phyloP scores from a whole-genome alignment of 1,140 invertebrate species.

The Polypedilum vanderplanki region DNA sequence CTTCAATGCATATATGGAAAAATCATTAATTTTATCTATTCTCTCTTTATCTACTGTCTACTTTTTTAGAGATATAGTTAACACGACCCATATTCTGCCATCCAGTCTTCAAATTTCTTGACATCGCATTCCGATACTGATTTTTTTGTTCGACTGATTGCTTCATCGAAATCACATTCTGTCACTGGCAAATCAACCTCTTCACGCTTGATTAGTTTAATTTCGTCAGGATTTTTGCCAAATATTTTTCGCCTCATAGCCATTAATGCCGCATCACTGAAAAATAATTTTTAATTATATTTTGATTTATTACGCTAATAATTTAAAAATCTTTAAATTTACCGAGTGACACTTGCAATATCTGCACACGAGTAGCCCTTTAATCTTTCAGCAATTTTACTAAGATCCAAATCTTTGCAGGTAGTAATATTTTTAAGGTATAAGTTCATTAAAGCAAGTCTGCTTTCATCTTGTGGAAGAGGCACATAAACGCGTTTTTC shows the following conservation, averaged over 20 bases:
- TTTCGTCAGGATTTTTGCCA: slow-evolving; percentile 87
- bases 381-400: slow-evolving; percentile 69
- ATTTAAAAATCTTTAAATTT: slow-evolving; percentile 41
- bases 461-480: slow-evolving; percentile 81
- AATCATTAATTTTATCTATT: background rate
- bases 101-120: slow-evolving; percentile 93
- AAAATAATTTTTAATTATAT: slow-evolving; percentile 31
- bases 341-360: slow-evolving; percentile 96
- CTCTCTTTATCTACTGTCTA: background rate
- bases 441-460: slow-evolving; percentile 80
- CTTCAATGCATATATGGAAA: too few relatives aligned
- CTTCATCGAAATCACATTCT: slow-evolving; percentile 78
- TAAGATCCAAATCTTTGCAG: slow-evolving; percentile 69
- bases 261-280: slow-evolving; percentile 97
- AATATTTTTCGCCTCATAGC: slow-evolving; percentile 90
- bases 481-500: slow-evolving; percentile 99
- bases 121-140: slow-evolving; percentile 89
- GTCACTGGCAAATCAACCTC: slow-evolving; percentile 91
- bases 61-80: slow-evolving; percentile 36
- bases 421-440: slow-evolving; percentile 87
- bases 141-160: slow-evolving; percentile 86
- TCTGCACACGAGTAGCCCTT: slow-evolving; percentile 96
- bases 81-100: slow-evolving; percentile 88
- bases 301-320: background rate
- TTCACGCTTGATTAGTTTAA: slow-evolving; percentile 84